These are phyloP conservation scores for Enteromius afrohamiltoni DNA, from an alignment of 2,797 vertebrate genomes.

Conservation along the genomic window DNA sequence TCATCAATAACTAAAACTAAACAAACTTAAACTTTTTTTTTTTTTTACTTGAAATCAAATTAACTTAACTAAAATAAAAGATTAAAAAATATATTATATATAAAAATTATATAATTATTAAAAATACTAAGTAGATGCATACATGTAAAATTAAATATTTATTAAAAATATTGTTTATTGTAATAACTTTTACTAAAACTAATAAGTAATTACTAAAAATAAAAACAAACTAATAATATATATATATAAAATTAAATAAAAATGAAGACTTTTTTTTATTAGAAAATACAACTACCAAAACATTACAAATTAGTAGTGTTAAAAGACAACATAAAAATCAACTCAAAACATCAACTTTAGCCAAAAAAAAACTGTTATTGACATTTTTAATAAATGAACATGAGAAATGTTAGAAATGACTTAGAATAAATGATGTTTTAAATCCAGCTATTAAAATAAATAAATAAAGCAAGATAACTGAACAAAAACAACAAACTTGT, in stretches of 20 bases:
- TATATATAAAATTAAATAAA: not conserved
- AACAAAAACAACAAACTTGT: not conserved
- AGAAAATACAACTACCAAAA: too few species aligned
- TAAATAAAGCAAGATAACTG: not conserved
- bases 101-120: not conserved
- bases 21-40: not conserved
- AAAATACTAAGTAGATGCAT: not conserved
- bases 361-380: too few species aligned
- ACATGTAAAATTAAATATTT: too few species aligned
- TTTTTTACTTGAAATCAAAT: not conserved
- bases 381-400: not conserved
- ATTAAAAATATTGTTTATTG: too few species aligned
- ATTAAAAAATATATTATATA: not conserved
- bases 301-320: too few species aligned
- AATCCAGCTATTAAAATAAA: not conserved
- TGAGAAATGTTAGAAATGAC: too few species aligned
- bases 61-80: not conserved
- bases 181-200: too few species aligned
- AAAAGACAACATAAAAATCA: too few species aligned
- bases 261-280: not conserved
- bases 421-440: not conserved
- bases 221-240: too few species aligned
- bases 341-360: too few species aligned
- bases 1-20: not conserved
- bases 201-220: too few species aligned